Evolutionary conservation across 2,797 vertebrate genomes (phyloP).

Genomic region (Ambastaia sidthimunki): DNA sequence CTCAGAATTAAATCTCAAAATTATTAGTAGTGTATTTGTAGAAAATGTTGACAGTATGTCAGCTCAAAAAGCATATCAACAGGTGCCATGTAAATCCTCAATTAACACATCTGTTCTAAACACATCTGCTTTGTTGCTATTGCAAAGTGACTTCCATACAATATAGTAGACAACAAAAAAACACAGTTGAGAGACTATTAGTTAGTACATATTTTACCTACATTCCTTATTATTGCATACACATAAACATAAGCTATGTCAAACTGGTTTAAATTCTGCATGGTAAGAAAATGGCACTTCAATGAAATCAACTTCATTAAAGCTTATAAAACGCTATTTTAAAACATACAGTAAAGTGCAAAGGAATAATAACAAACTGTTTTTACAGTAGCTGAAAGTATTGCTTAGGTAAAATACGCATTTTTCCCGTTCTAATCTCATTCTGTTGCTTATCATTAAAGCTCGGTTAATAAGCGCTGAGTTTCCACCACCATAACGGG

Average conservation of each 20-base stretch:
- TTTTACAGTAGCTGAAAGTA: neutral
- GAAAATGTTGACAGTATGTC: neutral
- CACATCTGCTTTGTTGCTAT: slow-evolving; percentile 8
- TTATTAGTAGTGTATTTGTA: neutral
- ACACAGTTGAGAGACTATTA: neutral
- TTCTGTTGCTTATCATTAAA: neutral
- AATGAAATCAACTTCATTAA: neutral
- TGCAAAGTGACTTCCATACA: neutral
- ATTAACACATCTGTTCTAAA: neutral
- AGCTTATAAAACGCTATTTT: neutral
- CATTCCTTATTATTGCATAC: neutral
- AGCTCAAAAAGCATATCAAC: slow-evolving; percentile 3
- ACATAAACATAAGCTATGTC: neutral
- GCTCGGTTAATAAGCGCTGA: neutral
- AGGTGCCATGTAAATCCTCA: neutral
- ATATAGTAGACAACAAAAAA: neutral
- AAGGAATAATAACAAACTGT: neutral
- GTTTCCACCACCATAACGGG: neutral
- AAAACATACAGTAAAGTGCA: neutral
- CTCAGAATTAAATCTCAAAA: neutral
- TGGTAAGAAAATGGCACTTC: neutral
- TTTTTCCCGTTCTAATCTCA: neutral
- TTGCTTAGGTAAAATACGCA: neutral
- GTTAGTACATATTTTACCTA: too few relatives aligned
- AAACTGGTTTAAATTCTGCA: neutral